Evolutionary conservation across 2,797 vertebrate genomes (phyloP).

Genomic region (Apodemus agrarius): DNA sequence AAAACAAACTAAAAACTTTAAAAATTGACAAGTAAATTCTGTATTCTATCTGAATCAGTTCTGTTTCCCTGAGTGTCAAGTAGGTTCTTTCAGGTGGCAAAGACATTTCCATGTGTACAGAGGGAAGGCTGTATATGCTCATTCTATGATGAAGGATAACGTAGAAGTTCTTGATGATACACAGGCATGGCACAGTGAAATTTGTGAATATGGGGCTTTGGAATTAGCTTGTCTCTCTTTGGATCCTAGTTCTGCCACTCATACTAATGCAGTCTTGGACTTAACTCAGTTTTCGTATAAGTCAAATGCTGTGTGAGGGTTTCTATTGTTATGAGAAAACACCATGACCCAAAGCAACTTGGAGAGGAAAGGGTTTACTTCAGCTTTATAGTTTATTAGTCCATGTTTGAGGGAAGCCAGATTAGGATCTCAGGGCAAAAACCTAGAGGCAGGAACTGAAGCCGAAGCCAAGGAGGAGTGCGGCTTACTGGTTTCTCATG

Average conservation of each 20-base stretch:
- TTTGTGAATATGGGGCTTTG: not conserved
- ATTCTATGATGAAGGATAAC: not conserved
- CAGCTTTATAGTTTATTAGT: not conserved
- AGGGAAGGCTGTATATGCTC: not conserved
- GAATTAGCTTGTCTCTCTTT: not conserved
- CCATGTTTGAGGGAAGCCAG: not conserved
- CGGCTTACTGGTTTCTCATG: not conserved
- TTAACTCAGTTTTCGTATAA: not conserved
- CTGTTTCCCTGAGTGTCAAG: not conserved
- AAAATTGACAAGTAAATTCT: constrained; percentile 33
- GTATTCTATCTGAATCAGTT: not conserved
- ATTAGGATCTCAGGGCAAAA: not conserved
- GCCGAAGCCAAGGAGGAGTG: not conserved
- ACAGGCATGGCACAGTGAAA: not conserved
- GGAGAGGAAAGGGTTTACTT: not conserved
- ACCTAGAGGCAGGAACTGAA: not conserved
- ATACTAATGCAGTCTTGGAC: not conserved
- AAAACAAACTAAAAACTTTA: not conserved
- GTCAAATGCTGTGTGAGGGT: not conserved
- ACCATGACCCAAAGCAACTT: not conserved
- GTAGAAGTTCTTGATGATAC: not conserved
- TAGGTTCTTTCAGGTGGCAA: not conserved
- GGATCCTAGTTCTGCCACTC: not conserved
- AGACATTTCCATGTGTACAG: not conserved
- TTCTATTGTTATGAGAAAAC: not conserved